Evolutionary conservation across 2,888 invertebrate species (phyloP), one percentile per base, ranked within the genome.

Genomic region (Folsomia manolachei): DNA sequence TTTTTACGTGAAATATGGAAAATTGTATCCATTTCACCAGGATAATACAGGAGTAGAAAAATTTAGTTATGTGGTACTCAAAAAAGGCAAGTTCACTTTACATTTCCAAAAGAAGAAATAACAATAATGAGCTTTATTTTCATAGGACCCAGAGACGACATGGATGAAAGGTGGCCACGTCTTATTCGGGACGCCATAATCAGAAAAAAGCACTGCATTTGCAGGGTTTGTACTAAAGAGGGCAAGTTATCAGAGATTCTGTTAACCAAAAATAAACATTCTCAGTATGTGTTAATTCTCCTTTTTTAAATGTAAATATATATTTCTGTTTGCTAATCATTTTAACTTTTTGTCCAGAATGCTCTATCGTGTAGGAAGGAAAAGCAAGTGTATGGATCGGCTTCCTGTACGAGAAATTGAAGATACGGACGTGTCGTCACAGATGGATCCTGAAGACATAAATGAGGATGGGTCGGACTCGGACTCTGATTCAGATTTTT

Each of bases 61-160:
- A 25, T 95, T 89, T 83, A 90, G 90, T 0, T 97, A 94, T 83
- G 87, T 94, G 0, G 89, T 97, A 64, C 83, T 97, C 26, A 91
- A 88, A 83, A 93, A 93, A 88, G 91, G 94, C 65, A 56, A 21
- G 14, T 25, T 64, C 66, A 63, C 18, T 39, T 63, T 69, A n/a
- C n/a, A n/a, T n/a, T n/a, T n/a, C n/a, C n/a, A n/a, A n/a, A 60
- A 19, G 60, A 60, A n/a, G n/a, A 60, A n/a, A 19, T 4, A 9
- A 21, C 60, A 19, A 60, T 4, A 60, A 21, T 63, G 68, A 21
- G 53, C 25, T 60, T 27, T 62, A 52, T 52, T 63, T 27, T 53
- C 18, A 23, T 27, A 87, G 87, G 84, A 23, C 72, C 82, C 1
- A 83, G 88, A 52, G 83, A 85, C 0, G 82, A 85, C 0, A 82